Base-by-base conservation (phyloP, 2,113 vertebrate genomes). In the Pipa parva region DNA sequence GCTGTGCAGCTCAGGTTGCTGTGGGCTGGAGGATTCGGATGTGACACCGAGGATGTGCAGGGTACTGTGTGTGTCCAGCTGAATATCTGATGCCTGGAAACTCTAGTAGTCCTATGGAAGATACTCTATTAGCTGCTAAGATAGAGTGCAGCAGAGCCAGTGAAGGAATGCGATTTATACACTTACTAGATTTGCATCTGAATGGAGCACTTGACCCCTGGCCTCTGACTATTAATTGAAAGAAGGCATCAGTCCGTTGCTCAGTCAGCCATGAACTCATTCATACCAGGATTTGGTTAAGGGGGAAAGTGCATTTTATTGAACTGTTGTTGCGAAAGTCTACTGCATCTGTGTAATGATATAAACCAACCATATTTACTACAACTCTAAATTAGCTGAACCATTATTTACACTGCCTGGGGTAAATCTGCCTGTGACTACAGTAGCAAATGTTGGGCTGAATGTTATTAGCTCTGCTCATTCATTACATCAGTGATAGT, bases 131-230 rank as follows among this genome's bases (percentile, higher is more conserved):
- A n/a, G 39, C 15, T n/a, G 6, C 39, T 17, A 42, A n/a, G 39
- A 15, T 13, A 6, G 24, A 9, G 64, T 58, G 55, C 5, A 6
- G 1, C 2, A 22, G n/a, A 2, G n/a, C 29, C 48, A 80, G 63
- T 83, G 79, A 56, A 49, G 76, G 71, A 76, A 77, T 68, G 20
- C 33, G 58, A 57, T 84, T 87, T 89, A 88, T 90, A 79, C 75
- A 26, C 63, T 72, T 73, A 78, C 69, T n/a, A 72, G 77, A 78
- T 90, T 91, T 87, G 78, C 88, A 90, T 92, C 63, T 89, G 80
- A 91, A 92, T 85, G 78, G 21, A 39, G 54, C 73, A 74, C 71
- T 68, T 72, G 65, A 69, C 57, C 65, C 28, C n/a, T 60, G 65
- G 57, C 65, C 48, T 60, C 11, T 54, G 48, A 24, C 12, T 39